phyloP scores from a whole-genome alignment of 2,797 vertebrate genomes.

The Xerus rutilus region DNA sequence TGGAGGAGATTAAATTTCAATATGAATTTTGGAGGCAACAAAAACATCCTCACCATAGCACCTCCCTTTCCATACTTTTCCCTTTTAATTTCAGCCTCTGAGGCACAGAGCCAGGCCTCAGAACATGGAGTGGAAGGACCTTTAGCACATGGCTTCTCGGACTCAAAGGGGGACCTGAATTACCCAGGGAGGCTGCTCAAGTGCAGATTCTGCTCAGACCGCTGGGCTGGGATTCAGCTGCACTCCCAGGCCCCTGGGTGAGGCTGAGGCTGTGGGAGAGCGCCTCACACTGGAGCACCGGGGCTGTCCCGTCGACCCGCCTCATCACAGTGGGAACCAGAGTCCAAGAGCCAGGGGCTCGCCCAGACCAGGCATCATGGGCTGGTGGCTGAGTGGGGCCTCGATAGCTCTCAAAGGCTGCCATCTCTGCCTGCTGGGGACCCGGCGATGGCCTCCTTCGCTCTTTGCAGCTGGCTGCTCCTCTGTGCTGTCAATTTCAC shows the following conservation, averaged over 20 bases:
- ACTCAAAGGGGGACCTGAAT: accelerated
- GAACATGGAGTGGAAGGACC: accelerated
- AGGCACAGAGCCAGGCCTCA: not conserved
- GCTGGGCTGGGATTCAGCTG: not conserved
- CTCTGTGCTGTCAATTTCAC: not conserved
- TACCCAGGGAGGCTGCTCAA: too few relatives aligned
- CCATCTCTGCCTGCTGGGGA: not conserved
- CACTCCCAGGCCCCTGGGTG: too few relatives aligned
- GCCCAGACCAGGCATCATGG: too few relatives aligned
- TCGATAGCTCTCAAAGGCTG: accelerated
- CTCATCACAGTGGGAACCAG: not conserved
- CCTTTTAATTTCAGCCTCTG: not conserved
- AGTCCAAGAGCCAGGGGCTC: not conserved
- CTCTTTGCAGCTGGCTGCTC: not conserved
- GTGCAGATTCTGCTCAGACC: not conserved
- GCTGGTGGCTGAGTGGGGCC: not conserved
- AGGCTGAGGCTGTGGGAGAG: not conserved
- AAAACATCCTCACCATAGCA: not conserved
- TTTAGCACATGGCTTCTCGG: not conserved
- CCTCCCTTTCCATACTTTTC: not conserved
- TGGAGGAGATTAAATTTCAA: not conserved
- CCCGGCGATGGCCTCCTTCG: accelerated
- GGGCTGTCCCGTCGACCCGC: not conserved
- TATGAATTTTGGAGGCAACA: not conserved
- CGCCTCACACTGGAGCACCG: accelerated